phyloP scores from a whole-genome alignment of 2,797 vertebrate genomes.

The Myotis findleyi region DNA sequence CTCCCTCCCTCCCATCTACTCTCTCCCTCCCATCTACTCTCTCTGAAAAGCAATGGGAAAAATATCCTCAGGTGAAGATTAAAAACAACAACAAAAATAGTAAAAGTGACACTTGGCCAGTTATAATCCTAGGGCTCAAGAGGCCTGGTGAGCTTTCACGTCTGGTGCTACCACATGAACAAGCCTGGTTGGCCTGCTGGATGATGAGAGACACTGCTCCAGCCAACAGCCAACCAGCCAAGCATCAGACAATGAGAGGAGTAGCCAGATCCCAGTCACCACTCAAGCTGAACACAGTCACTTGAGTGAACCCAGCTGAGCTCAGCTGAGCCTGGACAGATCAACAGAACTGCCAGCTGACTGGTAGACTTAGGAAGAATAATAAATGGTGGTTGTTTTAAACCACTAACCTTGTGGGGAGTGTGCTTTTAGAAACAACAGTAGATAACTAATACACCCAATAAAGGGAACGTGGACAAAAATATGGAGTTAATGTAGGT shows the following conservation, averaged over 20 bases:
- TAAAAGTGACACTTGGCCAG: not conserved
- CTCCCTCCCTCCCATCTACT: too few relatives aligned
- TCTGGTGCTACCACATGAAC: not conserved
- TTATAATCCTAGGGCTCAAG: slow-evolving; percentile 20
- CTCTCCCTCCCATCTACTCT: too few relatives aligned
- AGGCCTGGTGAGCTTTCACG: not conserved
- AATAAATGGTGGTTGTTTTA: slow-evolving; percentile 19
- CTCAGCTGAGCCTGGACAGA: not conserved
- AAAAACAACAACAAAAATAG: not conserved
- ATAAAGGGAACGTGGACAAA: not conserved
- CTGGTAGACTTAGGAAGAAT: not conserved
- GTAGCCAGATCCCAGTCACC: not conserved
- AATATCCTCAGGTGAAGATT: too few relatives aligned
- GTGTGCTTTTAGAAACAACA: not conserved
- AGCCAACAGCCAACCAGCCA: not conserved
- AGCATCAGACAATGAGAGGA: not conserved
- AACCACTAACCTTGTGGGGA: not conserved
- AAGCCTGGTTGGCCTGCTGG: not conserved
- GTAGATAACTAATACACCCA: not conserved
- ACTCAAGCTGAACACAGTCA: not conserved
- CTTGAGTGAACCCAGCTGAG: not conserved
- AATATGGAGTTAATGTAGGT: not conserved
- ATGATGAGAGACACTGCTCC: not conserved
- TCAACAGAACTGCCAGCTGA: not conserved
- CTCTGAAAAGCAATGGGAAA: too few relatives aligned